These are phyloP conservation scores for Aphelinus certus DNA, from an alignment of 1,140 invertebrate species.

Conservation along the genomic window DNA sequence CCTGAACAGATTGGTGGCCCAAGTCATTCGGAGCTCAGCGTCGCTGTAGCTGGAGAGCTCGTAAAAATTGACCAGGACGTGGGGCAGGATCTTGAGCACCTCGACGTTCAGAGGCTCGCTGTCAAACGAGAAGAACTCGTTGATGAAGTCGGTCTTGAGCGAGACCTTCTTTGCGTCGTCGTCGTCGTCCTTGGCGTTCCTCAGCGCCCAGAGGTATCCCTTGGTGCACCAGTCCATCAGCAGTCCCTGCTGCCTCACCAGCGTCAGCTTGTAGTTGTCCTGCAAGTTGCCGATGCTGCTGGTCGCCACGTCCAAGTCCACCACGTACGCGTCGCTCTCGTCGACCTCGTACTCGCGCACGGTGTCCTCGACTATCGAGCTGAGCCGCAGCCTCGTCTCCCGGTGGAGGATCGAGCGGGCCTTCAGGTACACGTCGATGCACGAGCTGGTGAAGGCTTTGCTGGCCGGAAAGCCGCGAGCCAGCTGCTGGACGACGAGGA, in stretches of 20 bases:
- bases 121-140: constrained; percentile 46
- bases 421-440: constrained; percentile 77
- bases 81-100: constrained; percentile 45
- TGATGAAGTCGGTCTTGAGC: constrained; percentile 41
- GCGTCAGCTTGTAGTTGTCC: constrained; percentile 50
- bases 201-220: background rate
- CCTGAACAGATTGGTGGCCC: constrained; percentile 43
- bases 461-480: constrained; percentile 68
- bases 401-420: constrained; percentile 62
- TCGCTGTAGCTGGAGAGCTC: constrained; percentile 50
- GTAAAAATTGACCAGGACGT: constrained; percentile 57
- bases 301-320: constrained; percentile 49
- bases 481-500: constrained; percentile 72
- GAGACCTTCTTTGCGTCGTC: background rate
- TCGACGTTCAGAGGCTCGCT: constrained; percentile 26
- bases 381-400: constrained; percentile 50
- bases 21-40: constrained; percentile 44
- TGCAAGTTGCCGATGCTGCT: constrained; percentile 50
- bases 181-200: background rate
- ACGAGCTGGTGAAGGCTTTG: constrained; percentile 68
- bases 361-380: constrained; percentile 48
- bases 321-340: constrained; percentile 3
- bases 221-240: constrained; percentile 47
- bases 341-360: constrained; percentile 35
- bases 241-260: constrained; percentile 57